Conservation (phyloP, 2,888 invertebrate species). For the Lingula anatina region DNA sequence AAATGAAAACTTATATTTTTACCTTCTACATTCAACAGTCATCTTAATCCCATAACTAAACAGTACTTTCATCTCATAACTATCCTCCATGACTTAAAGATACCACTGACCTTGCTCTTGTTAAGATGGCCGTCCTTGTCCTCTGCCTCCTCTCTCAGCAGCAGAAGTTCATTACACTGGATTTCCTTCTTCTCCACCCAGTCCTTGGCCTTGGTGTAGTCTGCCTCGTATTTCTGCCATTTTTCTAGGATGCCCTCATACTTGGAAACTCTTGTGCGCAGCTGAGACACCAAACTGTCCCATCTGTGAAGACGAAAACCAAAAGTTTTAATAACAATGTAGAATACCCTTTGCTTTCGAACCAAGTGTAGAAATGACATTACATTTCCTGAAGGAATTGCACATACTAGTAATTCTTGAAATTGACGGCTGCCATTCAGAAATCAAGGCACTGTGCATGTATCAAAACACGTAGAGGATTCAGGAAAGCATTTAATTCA, state of each 20-base stretch:
- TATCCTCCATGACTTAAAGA: background rate
- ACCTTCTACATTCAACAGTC: too few relatives aligned
- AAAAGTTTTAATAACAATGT: too few relatives aligned
- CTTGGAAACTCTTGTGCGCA: slow-evolving; percentile 17
- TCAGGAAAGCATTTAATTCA: too few relatives aligned
- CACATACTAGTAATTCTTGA: too few relatives aligned
- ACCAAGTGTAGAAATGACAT: too few relatives aligned
- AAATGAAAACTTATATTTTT: too few relatives aligned
- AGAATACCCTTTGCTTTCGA: too few relatives aligned
- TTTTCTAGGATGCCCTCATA: slow-evolving; percentile 30
- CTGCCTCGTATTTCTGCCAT: slow-evolving; percentile 37
- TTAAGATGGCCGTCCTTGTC: slow-evolving; percentile 21
- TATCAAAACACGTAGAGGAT: too few relatives aligned
- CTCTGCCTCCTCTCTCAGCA: slow-evolving; percentile 19
- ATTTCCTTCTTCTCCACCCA: slow-evolving; percentile 37
- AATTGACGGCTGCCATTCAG: too few relatives aligned
- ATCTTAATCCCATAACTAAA: too few relatives aligned
- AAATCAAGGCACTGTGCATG: too few relatives aligned
- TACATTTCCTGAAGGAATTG: too few relatives aligned
- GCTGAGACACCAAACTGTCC: slow-evolving; percentile 20
- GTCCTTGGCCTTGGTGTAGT: slow-evolving; percentile 20
- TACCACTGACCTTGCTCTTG: slow-evolving; percentile 24
- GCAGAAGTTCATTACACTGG: slow-evolving; percentile 25
- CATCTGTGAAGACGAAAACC: slow-evolving; percentile 15
- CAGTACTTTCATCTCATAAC: background rate